Base-by-base conservation (phyloP, 1,140 invertebrate species). In the Heliconius nattereri region DNA sequence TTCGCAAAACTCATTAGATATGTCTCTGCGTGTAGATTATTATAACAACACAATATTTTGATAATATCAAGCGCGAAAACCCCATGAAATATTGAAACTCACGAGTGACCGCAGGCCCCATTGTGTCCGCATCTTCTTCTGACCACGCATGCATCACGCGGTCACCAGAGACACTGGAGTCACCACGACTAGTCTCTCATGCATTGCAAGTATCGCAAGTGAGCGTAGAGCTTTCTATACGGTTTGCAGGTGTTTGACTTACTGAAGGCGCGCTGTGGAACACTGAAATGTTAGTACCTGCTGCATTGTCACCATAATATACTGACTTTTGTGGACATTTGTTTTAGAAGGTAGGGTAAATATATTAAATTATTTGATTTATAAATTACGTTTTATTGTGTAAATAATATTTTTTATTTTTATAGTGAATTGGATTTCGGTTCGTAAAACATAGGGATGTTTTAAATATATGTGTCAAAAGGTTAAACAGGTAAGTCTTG, bases 71-170 rank as follows among this genome's bases (percentile, higher is more conserved):
- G 19, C 19, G 49, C 7, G 7, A 7, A 52, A 52, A 2, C 7
- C 19, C n/a, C 40, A 45, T 3, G 32, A 60, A n/a, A 60, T n/a
- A 60, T 60, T 3, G 20, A n/a, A 79, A 92, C 91, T 90, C 84
- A 92, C 91, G 83, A 9, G 89, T 88, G 11, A 93, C 89, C 9
- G 87, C 84, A 52, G 91, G 91, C 29, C 91, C 91, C 91, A 93
- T 93, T 19, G 85, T 85, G 84, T 92, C 90, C 66, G 81, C 83
- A 1, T 84, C 81, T 57, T 86, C 84, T 7, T 85, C 84, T 9
- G 88, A 85, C 92, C 92, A 93, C 37, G 92, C 91, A 74, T 90
- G 85, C 92, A 92, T 93, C 79, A 82, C 87, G 35, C 16, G 73
- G 78, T 74, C 54, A 71, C 60, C 32, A 45, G 26, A 52, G 35